Percentiles rank a stretch among this genome's conserved stretches.
Conservation (phyloP, 2,113 vertebrate species). For the Pachycephala philippinensis region DNA sequence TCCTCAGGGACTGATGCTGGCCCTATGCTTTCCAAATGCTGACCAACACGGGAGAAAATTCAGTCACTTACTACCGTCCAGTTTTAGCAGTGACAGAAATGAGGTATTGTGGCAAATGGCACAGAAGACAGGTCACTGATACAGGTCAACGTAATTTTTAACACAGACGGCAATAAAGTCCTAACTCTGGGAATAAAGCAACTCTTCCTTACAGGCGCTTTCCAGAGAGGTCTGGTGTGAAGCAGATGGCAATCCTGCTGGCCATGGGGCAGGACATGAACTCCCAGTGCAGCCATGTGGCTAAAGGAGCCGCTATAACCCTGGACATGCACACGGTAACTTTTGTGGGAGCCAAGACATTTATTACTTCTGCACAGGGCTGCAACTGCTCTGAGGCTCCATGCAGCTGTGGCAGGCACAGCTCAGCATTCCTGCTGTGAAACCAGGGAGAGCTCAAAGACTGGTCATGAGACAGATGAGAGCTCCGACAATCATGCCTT, state of each 20-base stretch:
- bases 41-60: neutral
- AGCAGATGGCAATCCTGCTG: neutral
- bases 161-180: neutral
- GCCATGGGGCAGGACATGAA: neutral
- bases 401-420: neutral
- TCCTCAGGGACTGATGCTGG: neutral
- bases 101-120: neutral
- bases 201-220: neutral
- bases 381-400: neutral
- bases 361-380: neutral
- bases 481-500: neutral
- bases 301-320: neutral
- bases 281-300: accelerated
- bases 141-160: neutral
- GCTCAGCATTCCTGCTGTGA: neutral
- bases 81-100: neutral
- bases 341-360: neutral
- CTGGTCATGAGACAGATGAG: neutral
- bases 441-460: neutral
- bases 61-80: neutral
- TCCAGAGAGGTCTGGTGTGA: neutral
- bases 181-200: neutral
- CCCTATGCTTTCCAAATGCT: neutral
- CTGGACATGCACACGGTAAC: accelerated
- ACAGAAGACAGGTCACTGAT: neutral